These are phyloP conservation scores for Sylvietta virens DNA, from an alignment of 2,113 vertebrate species.

Conservation along the genomic window DNA sequence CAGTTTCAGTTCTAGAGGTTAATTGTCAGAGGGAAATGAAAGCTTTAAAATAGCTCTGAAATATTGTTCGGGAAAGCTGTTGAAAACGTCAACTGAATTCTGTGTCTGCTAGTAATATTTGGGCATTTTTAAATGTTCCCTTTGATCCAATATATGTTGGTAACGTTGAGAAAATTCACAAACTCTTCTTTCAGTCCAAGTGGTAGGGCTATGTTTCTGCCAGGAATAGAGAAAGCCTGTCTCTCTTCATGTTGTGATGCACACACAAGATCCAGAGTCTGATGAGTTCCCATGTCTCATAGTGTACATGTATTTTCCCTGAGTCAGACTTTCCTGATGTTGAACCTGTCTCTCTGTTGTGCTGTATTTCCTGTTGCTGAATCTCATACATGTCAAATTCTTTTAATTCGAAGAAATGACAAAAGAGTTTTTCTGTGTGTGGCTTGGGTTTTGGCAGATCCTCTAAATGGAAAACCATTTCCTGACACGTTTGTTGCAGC, in stretches of 20 bases:
- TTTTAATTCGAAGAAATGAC: background rate
- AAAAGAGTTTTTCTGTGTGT: background rate
- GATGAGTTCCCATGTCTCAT: background rate
- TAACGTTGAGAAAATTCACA: rapidly evolving
- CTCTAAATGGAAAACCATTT: background rate
- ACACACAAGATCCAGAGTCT: background rate
- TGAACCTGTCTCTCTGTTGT: background rate
- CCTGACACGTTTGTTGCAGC: background rate
- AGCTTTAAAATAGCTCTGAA: background rate
- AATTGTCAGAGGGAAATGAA: background rate
- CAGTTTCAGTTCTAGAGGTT: background rate
- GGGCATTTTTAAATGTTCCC: background rate
- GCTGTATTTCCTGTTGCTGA: background rate
- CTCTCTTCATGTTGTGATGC: background rate
- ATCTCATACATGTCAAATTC: background rate
- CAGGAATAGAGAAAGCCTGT: background rate
- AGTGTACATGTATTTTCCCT: background rate
- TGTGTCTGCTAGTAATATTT: background rate
- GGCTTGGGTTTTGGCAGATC: background rate
- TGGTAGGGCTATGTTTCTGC: background rate
- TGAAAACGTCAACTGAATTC: background rate
- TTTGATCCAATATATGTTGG: background rate
- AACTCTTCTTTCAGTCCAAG: background rate
- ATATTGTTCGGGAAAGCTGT: background rate
- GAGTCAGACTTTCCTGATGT: background rate